Conservation (phyloP, 2,797 vertebrate genomes). For the Clarias platycephalus region DNA sequence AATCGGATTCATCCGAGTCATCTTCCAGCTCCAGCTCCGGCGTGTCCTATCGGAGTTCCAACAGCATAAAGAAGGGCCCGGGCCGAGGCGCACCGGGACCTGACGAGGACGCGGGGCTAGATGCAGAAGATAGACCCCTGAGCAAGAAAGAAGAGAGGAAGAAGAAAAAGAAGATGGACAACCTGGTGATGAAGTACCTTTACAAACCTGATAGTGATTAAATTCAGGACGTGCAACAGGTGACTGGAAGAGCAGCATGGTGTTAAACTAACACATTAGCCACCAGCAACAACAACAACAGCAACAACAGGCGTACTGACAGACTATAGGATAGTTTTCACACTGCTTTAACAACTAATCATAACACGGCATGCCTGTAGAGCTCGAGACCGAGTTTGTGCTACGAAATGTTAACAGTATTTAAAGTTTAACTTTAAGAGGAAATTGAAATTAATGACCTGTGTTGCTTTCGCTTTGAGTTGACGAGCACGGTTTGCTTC, state of each 20-base stretch:
- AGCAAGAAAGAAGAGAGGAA: constrained; percentile 84
- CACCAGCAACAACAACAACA: not conserved
- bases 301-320: constrained; percentile 15
- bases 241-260: constrained; percentile 76
- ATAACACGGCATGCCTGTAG: constrained; percentile 55
- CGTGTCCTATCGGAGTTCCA: constrained; percentile 87
- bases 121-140: constrained; percentile 45
- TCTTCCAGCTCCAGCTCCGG: constrained; percentile 80
- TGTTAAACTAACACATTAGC: constrained; percentile 70
- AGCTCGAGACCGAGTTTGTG: constrained; percentile 6
- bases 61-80: constrained; percentile 84
- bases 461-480: constrained; percentile 6
- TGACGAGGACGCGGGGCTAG: constrained; percentile 59
- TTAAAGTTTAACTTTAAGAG: constrained; percentile 13
- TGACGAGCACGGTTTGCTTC: constrained; percentile 33
- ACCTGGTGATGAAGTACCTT: constrained; percentile 94
- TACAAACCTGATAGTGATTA: constrained; percentile 95
- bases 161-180: constrained; percentile 89
- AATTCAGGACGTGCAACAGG: constrained; percentile 65
- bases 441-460: constrained; percentile 32
- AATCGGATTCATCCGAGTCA: constrained; percentile 51
- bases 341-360: constrained; percentile 37
- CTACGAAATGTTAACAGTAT: constrained; percentile 22
- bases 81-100: constrained; percentile 39
- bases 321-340: constrained; percentile 26